These are phyloP conservation scores for Syngnathoides biaculeatus DNA, from an alignment of 2,113 vertebrate species.

Conservation along the genomic window DNA sequence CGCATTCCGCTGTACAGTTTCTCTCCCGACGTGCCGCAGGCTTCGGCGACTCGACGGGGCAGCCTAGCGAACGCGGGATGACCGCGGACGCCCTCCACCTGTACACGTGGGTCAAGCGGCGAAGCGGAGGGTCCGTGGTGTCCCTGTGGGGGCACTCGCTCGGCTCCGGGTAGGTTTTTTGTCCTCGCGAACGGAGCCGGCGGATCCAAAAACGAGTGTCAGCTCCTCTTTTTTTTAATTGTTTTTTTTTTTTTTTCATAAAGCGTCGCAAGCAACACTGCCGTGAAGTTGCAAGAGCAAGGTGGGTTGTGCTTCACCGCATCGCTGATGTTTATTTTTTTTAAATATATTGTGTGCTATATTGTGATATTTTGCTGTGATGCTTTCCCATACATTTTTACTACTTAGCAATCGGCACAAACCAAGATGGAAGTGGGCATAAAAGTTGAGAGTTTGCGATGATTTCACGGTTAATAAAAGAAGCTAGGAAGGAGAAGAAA, in stretches of 20 bases:
- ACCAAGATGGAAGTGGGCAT: too few species aligned
- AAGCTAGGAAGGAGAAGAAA: too few species aligned
- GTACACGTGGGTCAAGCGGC: conserved; percentile 78
- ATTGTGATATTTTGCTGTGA: too few species aligned
- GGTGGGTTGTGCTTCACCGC: conserved; percentile 57
- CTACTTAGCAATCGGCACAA: too few species aligned
- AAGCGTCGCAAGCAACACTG: conserved; percentile 82
- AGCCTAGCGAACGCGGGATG: conserved; percentile 79
- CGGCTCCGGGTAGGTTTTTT: conserved; percentile 77
- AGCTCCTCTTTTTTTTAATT: neutral
- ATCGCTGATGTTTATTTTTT: neutral
- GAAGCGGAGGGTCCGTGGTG: conserved; percentile 62
- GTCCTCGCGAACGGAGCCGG: neutral
- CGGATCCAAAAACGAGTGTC: too few species aligned
- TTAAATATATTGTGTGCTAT: too few species aligned
- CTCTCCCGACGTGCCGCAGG: conserved; percentile 58
- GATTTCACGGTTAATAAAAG: too few species aligned
- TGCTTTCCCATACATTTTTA: neutral
- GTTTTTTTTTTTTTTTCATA: conserved; percentile 5
- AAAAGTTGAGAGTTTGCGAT: too few species aligned
- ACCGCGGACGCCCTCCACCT: conserved; percentile 76
- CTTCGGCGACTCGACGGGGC: conserved; percentile 81
- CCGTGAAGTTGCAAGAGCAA: conserved; percentile 76
- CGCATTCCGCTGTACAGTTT: neutral
- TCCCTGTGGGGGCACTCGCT: conserved; percentile 87